Evolutionary conservation across 2,113 vertebrate species (phyloP).

Genomic region (Oenanthe oenanthe): DNA sequence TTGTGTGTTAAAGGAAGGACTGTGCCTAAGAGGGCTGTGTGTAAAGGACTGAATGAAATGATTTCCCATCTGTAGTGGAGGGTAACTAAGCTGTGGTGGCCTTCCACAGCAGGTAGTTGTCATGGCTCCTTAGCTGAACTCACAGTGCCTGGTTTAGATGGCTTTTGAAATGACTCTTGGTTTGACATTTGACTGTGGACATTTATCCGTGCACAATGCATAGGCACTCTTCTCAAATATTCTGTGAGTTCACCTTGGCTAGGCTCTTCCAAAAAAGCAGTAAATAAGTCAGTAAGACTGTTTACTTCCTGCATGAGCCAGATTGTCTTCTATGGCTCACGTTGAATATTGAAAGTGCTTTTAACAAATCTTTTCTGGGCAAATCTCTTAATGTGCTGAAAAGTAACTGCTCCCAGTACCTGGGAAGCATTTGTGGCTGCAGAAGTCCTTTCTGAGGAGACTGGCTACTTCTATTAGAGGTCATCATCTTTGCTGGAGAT

Average conservation of each 20-base stretch:
- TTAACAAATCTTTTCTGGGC: not conserved
- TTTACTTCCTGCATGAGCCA: not conserved
- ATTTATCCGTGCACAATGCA: not conserved
- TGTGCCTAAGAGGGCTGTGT: not conserved
- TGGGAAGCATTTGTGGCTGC: not conserved
- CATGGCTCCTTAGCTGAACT: not conserved
- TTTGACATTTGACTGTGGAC: not conserved
- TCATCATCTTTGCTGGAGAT: not conserved
- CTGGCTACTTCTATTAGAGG: not conserved
- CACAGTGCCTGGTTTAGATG: not conserved
- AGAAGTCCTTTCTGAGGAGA: not conserved
- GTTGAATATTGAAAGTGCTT: not conserved
- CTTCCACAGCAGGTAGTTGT: not conserved
- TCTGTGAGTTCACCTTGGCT: not conserved
- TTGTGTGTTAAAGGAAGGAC: not conserved
- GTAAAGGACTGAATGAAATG: not conserved
- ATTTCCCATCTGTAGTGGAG: not conserved
- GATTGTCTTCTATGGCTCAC: not conserved
- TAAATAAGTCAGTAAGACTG: not conserved
- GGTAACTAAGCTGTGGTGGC: not conserved
- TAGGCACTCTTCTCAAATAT: not conserved
- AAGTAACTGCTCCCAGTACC: not conserved
- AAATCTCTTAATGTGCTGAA: not conserved
- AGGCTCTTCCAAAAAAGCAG: not conserved
- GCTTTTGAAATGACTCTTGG: not conserved